phyloP scores from a whole-genome alignment of 2,113 vertebrate genomes.

The Protobothrops flavoviridis region DNA sequence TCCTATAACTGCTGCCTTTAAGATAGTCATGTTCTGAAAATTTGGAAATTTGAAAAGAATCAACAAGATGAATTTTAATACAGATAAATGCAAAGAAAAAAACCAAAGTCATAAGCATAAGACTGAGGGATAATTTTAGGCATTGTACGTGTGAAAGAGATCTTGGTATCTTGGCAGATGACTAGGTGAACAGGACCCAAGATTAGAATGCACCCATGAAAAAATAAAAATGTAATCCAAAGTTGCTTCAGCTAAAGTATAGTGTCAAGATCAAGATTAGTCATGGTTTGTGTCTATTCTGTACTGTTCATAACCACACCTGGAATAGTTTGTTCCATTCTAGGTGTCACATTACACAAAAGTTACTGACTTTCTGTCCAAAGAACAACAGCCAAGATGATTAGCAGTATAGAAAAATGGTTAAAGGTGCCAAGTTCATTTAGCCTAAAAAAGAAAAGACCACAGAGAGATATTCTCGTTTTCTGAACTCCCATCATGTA shows the following conservation, averaged over 20 bases:
- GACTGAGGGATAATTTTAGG: background rate
- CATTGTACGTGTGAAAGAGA: background rate
- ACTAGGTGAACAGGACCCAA: background rate
- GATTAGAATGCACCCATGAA: background rate
- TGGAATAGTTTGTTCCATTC: background rate
- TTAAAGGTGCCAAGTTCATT: background rate
- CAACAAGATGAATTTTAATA: background rate
- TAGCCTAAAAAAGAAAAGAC: background rate
- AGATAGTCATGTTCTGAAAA: background rate
- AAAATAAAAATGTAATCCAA: background rate
- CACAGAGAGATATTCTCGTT: background rate
- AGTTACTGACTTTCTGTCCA: background rate
- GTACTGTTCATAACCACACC: background rate
- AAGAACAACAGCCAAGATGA: background rate
- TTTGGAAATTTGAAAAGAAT: background rate
- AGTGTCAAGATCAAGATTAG: background rate
- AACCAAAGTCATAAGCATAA: background rate
- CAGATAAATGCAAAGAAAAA: background rate
- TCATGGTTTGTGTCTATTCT: background rate
- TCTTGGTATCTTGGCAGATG: background rate
- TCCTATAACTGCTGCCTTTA: background rate
- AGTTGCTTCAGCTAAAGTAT: background rate
- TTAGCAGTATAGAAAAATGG: background rate
- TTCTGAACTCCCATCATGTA: background rate
- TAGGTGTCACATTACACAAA: background rate